Evolutionary conservation across 2,797 vertebrate species (phyloP).

Genomic region (Sebastes kiyomatsui): DNA sequence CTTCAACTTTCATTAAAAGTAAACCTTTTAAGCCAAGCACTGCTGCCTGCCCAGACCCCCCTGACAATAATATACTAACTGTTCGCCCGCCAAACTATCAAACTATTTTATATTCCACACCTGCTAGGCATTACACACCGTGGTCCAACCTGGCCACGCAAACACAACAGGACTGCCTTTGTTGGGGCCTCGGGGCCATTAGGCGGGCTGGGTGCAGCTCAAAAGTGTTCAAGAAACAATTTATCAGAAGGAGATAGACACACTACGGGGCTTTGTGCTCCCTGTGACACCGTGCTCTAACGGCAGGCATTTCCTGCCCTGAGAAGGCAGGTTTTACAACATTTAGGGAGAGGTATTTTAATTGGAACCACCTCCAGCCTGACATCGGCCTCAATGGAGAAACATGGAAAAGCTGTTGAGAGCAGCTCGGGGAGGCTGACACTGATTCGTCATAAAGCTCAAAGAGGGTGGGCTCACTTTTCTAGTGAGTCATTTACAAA

Average conservation of each 20-base stretch:
- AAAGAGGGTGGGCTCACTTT: slow-evolving; percentile 28
- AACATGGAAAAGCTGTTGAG: slow-evolving; percentile 53
- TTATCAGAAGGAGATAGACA: slow-evolving; percentile 80
- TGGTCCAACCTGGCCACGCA: slow-evolving; percentile 62
- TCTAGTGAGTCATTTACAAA: slow-evolving; percentile 45
- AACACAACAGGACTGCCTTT: slow-evolving; percentile 78
- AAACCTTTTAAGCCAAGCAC: slow-evolving; percentile 70
- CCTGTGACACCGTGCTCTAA: slow-evolving; percentile 70
- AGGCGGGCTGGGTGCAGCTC: slow-evolving; percentile 63
- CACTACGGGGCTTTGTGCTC: slow-evolving; percentile 76
- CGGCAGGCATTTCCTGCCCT: slow-evolving; percentile 75
- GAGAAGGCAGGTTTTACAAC: slow-evolving; percentile 74
- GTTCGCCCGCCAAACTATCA: slow-evolving; percentile 77
- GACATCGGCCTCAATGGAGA: slow-evolving; percentile 52
- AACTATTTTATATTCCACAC: slow-evolving; percentile 82
- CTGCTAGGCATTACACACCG: slow-evolving; percentile 78
- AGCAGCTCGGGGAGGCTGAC: slow-evolving; percentile 43
- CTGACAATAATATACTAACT: slow-evolving; percentile 77
- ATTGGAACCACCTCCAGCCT: slow-evolving; percentile 75
- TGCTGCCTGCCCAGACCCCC: slow-evolving; percentile 64
- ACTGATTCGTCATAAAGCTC: slow-evolving; percentile 32
- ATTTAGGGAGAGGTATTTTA: slow-evolving; percentile 80
- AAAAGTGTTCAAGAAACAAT: slow-evolving; percentile 72
- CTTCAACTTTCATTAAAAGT: slow-evolving; percentile 77
- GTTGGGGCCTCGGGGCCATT: slow-evolving; percentile 69